phyloP scores from a whole-genome alignment of 2,113 vertebrate genomes.

The Pedionomus torquatus region DNA sequence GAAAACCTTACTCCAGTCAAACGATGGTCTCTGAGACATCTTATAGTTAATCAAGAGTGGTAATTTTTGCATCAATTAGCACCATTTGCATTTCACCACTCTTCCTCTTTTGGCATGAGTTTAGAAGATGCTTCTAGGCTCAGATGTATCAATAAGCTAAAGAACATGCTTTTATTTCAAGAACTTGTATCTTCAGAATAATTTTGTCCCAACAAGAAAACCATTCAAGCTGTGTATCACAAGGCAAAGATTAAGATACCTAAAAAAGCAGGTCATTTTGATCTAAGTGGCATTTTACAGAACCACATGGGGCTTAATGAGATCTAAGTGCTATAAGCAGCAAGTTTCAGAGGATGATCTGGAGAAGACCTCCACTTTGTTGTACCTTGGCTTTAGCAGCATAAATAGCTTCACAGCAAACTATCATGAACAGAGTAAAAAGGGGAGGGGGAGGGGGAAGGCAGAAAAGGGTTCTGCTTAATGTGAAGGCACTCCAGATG shows the following conservation, averaged over 20 bases:
- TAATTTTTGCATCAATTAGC: constrained; percentile 11
- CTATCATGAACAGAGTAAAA: neutral
- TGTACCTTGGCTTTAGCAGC: neutral
- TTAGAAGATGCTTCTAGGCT: neutral
- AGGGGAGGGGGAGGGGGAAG: too few relatives aligned
- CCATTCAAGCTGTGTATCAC: neutral
- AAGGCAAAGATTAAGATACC: neutral
- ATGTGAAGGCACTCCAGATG: neutral
- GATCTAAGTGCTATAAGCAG: neutral
- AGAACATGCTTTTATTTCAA: neutral
- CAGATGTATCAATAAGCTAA: neutral
- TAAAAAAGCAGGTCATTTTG: neutral
- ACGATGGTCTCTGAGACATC: constrained; percentile 22
- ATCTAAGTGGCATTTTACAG: neutral
- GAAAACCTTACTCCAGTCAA: constrained; percentile 26
- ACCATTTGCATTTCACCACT: neutral
- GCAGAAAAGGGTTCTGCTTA: neutral
- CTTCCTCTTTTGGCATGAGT: neutral
- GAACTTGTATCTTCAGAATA: neutral
- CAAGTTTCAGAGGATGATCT: neutral
- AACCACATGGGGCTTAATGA: neutral
- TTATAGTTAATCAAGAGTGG: constrained; percentile 49
- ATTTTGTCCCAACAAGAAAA: neutral
- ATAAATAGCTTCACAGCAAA: neutral
- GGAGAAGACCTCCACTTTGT: neutral